Percentiles rank a stretch among this genome's conserved stretches.
phyloP scores from a whole-genome alignment of 1,140 invertebrate species.

The Cardiocondyla obscurior region DNA sequence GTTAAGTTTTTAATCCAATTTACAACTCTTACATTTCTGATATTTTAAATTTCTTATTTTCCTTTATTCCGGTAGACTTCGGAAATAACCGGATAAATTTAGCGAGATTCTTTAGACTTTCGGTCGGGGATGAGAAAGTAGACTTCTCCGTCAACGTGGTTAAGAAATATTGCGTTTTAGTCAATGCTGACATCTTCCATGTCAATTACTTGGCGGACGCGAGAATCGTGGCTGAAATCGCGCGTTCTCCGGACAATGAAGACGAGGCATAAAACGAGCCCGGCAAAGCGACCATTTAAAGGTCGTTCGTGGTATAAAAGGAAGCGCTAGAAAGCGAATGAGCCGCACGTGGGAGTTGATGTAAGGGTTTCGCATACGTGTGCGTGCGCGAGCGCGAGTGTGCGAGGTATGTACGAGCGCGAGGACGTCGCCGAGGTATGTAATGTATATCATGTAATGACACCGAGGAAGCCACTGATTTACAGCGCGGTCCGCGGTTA shows the following conservation, averaged over 20 bases:
- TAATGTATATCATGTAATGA: conserved; percentile 72
- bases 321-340: conserved; percentile 65
- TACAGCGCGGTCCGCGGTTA: conserved; percentile 61
- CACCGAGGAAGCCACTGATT: conserved; percentile 71
- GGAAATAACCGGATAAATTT: background rate
- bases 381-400: conserved; percentile 20
- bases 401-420: conserved; percentile 14
- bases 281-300: conserved; percentile 67
- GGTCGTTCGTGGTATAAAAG: conserved; percentile 63
- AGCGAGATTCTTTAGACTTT: background rate
- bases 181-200: background rate
- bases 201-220: background rate
- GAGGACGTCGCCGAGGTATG: conserved; percentile 35
- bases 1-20: background rate
- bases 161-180: background rate
- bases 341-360: conserved; percentile 72
- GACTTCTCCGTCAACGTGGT: background rate
- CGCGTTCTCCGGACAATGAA: conserved; percentile 57
- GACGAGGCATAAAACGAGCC: conserved; percentile 63
- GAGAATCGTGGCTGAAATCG: conserved; percentile 2
- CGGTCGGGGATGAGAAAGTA: too few relatives aligned
- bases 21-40: background rate
- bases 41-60: background rate
- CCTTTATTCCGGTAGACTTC: background rate
- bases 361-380: conserved; percentile 37